Evolutionary conservation across 2,888 invertebrate species (phyloP), one percentile per base, ranked within the genome.

Genomic region (Imbricaverruca yamaguchii): DNA sequence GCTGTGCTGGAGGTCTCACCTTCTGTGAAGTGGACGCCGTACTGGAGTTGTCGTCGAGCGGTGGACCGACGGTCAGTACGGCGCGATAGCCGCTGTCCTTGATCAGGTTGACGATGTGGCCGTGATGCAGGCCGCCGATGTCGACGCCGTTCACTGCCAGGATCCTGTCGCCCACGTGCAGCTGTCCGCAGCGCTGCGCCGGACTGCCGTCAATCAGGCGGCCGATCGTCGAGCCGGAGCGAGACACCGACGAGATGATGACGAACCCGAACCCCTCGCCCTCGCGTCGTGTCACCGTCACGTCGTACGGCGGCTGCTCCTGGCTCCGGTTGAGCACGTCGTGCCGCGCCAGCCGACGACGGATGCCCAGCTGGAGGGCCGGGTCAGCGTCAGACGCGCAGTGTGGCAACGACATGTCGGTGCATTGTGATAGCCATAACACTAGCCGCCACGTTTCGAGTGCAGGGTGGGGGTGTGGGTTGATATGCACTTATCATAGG

Each of bases 211-310:
- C 94, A 85, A 98, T 95, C 84, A 99, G 92, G 86, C 97, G 93
- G 80, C 97, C 96, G 84, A 97, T 96, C 55, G 95, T 95, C 0
- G 93, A 93, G 57, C 94, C 93, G 83, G 93, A 92, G 88, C 93
- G 93, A 84, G 95, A 95, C 8, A 96, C 94, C 10, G 96, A 96
- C 0, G 98, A 97, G 85, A 98, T 98, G 84, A 99, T 97, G 80
- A 98, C 98, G 88, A 99, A 99, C 18, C 99, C 99, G 87, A 99
- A 99, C 9, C 98, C 98, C 88, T 99, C 98, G 84, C 93, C 94
- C 86, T 97, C 97, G 87, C 92, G 92, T 80, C 97, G 90, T 83
- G 93, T 93, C 1, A 98, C 94, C 1, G 94, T 93, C 9, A 98
- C 96, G 88, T 98, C 96, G 86, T 97, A 97, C 0, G 97, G 95